phyloP scores from a whole-genome alignment of 2,888 invertebrate genomes.

The Pycnomerus fuliginosus region DNA sequence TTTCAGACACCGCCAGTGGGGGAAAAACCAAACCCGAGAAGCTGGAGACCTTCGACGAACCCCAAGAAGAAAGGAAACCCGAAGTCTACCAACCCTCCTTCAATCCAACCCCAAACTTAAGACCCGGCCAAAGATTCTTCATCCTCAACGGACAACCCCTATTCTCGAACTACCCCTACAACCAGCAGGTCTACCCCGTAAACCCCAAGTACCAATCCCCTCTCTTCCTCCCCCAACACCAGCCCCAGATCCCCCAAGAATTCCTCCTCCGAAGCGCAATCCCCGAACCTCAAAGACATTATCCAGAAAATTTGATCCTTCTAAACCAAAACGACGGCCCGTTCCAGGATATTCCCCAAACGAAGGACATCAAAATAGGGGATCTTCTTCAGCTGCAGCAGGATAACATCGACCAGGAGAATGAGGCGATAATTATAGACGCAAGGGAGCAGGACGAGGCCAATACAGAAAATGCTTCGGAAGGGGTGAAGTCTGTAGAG shows the following conservation, averaged over 20 bases:
- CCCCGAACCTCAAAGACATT: constrained; percentile 25
- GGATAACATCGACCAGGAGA: constrained; percentile 38
- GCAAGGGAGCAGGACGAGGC: constrained; percentile 41
- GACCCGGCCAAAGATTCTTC: constrained; percentile 59
- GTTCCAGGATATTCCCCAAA: constrained; percentile 18
- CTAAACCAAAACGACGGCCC: constrained; percentile 30
- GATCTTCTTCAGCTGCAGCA: constrained; percentile 2
- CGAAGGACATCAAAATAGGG: constrained; percentile 6
- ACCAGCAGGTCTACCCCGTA: constrained; percentile 17
- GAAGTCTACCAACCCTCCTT: constrained; percentile 33
- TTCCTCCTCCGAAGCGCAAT: constrained; percentile 33
- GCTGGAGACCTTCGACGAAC: constrained; percentile 47
- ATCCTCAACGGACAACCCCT: constrained; percentile 59
- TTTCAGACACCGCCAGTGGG: too few relatives aligned
- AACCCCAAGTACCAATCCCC: too few relatives aligned
- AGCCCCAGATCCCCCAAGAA: constrained; percentile 24
- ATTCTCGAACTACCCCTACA: constrained; percentile 41
- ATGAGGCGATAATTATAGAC: constrained; percentile 55
- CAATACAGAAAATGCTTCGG: constrained; percentile 42
- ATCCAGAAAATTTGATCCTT: constrained; percentile 31
- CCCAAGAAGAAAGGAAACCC: constrained; percentile 28
- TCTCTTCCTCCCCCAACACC: constrained; percentile 12
- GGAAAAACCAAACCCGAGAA: constrained; percentile 42
- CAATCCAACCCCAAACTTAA: constrained; percentile 31
- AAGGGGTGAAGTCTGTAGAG: constrained; percentile 33